Conservation (phyloP, 2,888 invertebrate genomes). For the Gari tellinella region DNA sequence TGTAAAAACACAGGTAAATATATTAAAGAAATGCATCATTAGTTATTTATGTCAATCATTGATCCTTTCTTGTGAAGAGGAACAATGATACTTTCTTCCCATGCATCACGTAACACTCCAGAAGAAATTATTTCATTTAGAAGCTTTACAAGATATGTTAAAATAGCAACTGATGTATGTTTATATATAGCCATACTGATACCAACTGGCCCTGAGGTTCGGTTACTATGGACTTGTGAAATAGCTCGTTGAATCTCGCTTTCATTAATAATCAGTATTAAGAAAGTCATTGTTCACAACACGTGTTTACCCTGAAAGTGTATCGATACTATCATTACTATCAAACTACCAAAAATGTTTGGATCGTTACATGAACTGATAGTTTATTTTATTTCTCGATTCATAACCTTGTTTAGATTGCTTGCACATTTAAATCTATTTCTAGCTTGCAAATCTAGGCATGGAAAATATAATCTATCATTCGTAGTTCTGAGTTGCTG, state of each 20-base stretch:
- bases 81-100: no score
- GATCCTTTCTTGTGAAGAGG: no score
- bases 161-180: not conserved
- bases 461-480: no score
- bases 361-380: no score
- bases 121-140: conserved; percentile 6
- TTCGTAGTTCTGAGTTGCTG: not conserved
- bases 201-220: conserved; percentile 2
- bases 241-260: not conserved
- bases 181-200: conserved; percentile 5
- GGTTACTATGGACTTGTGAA: not conserved
- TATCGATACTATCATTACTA: not conserved
- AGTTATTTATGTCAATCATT: no score
- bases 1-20: no score
- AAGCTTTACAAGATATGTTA: not conserved
- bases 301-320: not conserved
- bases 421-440: no score
- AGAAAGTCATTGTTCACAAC: not conserved
- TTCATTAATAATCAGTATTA: not conserved
- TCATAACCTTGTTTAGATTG: no score
- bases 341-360: not conserved
- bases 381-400: no score
- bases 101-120: no score
- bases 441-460: no score
- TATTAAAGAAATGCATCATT: no score